Evolutionary conservation across 2,797 vertebrate genomes (phyloP).

Genomic region (Cryptoblepharus egeriae): DNA sequence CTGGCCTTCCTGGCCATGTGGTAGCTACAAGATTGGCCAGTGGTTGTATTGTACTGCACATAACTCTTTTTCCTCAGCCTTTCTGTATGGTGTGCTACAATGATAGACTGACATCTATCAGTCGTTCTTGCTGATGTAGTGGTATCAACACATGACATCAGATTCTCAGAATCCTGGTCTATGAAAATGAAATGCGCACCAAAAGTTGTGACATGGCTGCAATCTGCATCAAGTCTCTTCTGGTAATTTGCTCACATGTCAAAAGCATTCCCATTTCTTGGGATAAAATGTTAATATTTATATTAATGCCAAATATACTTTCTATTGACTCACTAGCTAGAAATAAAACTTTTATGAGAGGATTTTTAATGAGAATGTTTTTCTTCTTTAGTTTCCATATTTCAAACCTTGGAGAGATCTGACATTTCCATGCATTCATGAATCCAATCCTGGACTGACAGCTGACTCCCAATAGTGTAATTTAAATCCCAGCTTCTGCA

Average conservation of each 20-base stretch:
- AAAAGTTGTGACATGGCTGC: not conserved
- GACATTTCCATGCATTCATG: conserved; percentile 15
- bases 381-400: conserved; percentile 1
- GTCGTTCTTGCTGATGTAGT: not conserved
- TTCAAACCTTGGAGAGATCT: conserved; percentile 1
- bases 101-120: not conserved
- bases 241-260: not conserved
- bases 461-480: not conserved
- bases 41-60: too few relatives aligned
- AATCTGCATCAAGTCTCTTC: not conserved
- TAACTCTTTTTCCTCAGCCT: not conserved
- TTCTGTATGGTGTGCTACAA: not conserved
- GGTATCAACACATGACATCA: not conserved
- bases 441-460: conserved; percentile 5
- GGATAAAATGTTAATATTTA: not conserved
- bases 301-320: conserved; percentile 8
- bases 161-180: not conserved
- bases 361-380: conserved; percentile 3
- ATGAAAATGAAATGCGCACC: not conserved
- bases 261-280: not conserved
- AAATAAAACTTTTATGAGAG: conserved; percentile 7
- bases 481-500: not conserved
- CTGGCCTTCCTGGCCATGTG: not conserved
- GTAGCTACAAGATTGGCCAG: not conserved
- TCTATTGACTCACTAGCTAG: not conserved